A percentile compares a stretch with the other conserved stretches of the same genome.
phyloP scores from a whole-genome alignment of 2,888 invertebrate species.

The Tachina lurida region DNA sequence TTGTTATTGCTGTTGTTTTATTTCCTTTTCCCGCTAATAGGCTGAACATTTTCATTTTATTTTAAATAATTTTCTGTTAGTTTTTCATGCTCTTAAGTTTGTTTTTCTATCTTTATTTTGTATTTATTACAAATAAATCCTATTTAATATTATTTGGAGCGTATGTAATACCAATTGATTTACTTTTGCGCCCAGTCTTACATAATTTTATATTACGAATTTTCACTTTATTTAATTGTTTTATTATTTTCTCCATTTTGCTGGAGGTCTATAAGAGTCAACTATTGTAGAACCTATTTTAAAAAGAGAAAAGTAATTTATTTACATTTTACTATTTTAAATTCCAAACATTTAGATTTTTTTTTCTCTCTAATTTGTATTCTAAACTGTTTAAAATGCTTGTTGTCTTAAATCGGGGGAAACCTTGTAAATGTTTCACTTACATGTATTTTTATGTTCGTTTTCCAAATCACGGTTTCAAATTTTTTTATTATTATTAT shows the following conservation, averaged over 20 bases:
- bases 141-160: conserved; percentile 65
- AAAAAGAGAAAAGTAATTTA: background rate
- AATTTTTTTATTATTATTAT: background rate
- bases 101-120: conserved; percentile 26
- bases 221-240: conserved; percentile 30
- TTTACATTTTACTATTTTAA: conserved; percentile 1
- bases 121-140: conserved; percentile 45
- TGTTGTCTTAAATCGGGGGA: conserved; percentile 19
- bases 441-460: background rate
- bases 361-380: conserved; percentile 18
- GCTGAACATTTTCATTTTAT: conserved; percentile 45
- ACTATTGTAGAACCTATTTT: conserved; percentile 10
- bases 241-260: conserved; percentile 21
- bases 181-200: conserved; percentile 12
- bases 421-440: conserved; percentile 37
- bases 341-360: conserved; percentile 23
- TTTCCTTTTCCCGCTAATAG: conserved; percentile 55
- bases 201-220: conserved; percentile 19
- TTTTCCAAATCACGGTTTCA: conserved; percentile 38
- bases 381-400: conserved; percentile 27
- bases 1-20: conserved; percentile 41
- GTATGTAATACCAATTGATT: conserved; percentile 62
- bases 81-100: conserved; percentile 3
- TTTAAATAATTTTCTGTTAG: background rate
- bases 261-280: conserved; percentile 34